Percentiles rank a stretch among this genome's conserved stretches.
Evolutionary conservation across 1,140 invertebrate genomes (phyloP).

Genomic region (Manduca sexta): DNA sequence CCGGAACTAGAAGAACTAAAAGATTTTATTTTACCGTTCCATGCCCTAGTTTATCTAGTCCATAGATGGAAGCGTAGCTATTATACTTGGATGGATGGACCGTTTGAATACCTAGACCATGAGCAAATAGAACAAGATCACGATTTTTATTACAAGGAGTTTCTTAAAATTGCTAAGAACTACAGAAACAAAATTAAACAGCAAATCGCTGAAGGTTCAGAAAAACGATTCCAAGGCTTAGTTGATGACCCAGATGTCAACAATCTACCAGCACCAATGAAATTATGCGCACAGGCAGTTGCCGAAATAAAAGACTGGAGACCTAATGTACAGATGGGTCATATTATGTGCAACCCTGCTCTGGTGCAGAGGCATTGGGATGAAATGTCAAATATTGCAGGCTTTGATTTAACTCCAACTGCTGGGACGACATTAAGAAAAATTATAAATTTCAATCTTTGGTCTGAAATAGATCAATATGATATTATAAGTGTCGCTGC

Average conservation of each 20-base stretch:
- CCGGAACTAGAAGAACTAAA: constrained; percentile 83
- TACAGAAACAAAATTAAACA: constrained; percentile 87
- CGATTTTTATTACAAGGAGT: constrained; percentile 83
- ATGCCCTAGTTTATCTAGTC: constrained; percentile 75
- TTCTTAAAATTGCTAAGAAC: constrained; percentile 84
- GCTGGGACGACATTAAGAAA: constrained; percentile 89
- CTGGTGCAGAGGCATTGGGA: constrained; percentile 92
- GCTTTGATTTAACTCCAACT: constrained; percentile 89
- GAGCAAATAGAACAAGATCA: constrained; percentile 81
- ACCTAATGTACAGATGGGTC: constrained; percentile 84
- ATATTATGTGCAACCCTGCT: constrained; percentile 91
- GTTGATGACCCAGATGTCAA: constrained; percentile 85
- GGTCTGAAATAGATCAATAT: constrained; percentile 83
- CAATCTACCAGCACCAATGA: constrained; percentile 85
- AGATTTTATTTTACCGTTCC: constrained; percentile 80
- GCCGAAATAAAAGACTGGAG: constrained; percentile 87
- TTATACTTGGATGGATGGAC: constrained; percentile 92
- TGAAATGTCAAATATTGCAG: constrained; percentile 89
- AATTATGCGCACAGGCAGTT: constrained; percentile 80
- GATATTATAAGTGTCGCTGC: constrained; percentile 93
- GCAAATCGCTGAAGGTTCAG: constrained; percentile 78
- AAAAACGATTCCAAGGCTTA: constrained; percentile 78
- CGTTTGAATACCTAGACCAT: constrained; percentile 87
- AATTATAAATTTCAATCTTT: constrained; percentile 84
- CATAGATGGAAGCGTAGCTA: constrained; percentile 86